Percentiles rank a stretch among this genome's conserved stretches.
phyloP scores from a whole-genome alignment of 2,888 invertebrate species.

The Thymelicus lineola region DNA sequence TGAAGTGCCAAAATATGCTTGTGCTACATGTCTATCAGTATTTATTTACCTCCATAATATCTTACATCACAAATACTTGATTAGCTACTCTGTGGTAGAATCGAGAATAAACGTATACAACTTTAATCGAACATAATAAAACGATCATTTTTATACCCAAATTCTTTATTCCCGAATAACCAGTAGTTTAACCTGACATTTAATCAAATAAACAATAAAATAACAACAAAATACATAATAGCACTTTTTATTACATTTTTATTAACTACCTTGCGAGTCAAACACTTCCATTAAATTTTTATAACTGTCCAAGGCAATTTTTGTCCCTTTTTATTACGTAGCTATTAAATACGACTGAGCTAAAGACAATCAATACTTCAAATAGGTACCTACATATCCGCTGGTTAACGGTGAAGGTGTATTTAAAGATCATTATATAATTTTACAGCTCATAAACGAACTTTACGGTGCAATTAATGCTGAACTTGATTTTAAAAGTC shows the following conservation, averaged over 20 bases:
- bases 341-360: background rate
- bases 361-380: conserved; percentile 1
- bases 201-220: conserved; percentile 3
- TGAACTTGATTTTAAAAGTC: conserved; percentile 10
- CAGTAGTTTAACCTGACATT: background rate
- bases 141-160: too few species aligned
- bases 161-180: background rate
- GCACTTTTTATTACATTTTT: conserved; percentile 2
- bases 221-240: conserved; percentile 3
- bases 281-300: conserved; percentile 6
- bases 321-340: conserved; percentile 6
- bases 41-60: too few species aligned
- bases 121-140: too few species aligned
- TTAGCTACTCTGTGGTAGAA: too few species aligned
- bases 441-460: conserved; percentile 5
- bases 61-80: too few species aligned
- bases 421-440: background rate
- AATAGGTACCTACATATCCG: background rate
- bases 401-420: background rate
- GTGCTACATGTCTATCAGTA: too few species aligned
- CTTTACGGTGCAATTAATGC: background rate
- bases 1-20: too few species aligned
- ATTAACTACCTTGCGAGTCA: background rate
- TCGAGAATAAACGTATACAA: too few species aligned
- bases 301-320: conserved; percentile 1